Evolutionary conservation across 2,113 vertebrate genomes (phyloP).

Genomic region (Charina bottae): DNA sequence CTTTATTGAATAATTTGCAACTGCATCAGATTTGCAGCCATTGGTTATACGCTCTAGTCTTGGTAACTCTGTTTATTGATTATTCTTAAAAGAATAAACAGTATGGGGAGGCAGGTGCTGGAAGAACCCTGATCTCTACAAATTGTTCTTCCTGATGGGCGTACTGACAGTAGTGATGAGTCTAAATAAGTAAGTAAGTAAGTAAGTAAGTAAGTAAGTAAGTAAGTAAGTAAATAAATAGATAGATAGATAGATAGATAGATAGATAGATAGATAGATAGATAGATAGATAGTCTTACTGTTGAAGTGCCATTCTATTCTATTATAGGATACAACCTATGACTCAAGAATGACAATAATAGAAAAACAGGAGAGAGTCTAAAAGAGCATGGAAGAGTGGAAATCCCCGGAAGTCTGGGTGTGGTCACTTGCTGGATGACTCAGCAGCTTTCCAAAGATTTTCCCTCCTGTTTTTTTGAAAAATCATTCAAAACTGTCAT

Average conservation of each 20-base stretch:
- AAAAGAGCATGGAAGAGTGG: not conserved
- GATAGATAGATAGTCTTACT: slow-evolving; percentile 2
- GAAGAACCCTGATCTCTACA: not conserved
- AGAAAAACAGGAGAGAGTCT: not conserved
- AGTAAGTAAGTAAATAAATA: too few species aligned
- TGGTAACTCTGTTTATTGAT: not conserved
- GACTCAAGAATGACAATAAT: slow-evolving; percentile 8
- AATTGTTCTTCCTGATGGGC: not conserved
- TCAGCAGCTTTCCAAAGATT: slow-evolving; percentile 58
- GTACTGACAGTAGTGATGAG: not conserved
- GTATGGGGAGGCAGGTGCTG: not conserved
- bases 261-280: too few species aligned
- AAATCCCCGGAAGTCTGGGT: slow-evolving; percentile 20
- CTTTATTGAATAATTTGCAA: not conserved
- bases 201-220: too few species aligned
- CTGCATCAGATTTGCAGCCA: too few species aligned
- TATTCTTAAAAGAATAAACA: not conserved
- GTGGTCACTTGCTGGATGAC: slow-evolving; percentile 47
- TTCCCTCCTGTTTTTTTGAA: slow-evolving; percentile 29
- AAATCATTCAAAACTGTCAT: slow-evolving; percentile 52
- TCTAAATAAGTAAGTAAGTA: too few species aligned
- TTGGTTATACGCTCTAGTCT: not conserved
- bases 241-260: too few species aligned
- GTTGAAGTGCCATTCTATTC: not conserved
- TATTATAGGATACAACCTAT: slow-evolving; percentile 17